Percentiles rank a stretch among this genome's conserved stretches.
These are phyloP conservation scores for Chironomus riparius DNA, from an alignment of 2,888 invertebrate species.

Conservation along the genomic window DNA sequence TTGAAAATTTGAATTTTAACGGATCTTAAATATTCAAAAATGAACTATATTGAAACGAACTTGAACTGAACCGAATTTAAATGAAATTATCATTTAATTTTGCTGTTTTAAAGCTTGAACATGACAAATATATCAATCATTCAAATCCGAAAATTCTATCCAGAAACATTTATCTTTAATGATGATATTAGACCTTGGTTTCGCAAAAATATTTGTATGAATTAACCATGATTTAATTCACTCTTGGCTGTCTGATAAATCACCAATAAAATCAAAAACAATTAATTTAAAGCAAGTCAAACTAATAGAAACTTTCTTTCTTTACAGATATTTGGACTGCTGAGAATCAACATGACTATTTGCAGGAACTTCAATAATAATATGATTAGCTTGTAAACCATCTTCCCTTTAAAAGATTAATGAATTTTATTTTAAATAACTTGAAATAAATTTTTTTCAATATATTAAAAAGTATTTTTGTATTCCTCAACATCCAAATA, in stretches of 20 bases:
- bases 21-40: no score
- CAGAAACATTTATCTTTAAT: no score
- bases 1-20: no score
- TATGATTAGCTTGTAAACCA: not conserved
- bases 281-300: not conserved
- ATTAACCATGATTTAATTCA: slow-evolving; percentile 19
- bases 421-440: not conserved
- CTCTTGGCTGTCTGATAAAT: slow-evolving; percentile 12
- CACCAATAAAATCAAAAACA: not conserved
- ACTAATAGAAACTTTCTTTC: not conserved
- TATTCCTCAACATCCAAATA: not conserved
- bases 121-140: no score
- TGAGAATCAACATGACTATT: not conserved
- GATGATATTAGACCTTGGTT: slow-evolving; percentile 22
- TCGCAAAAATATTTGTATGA: slow-evolving; percentile 21
- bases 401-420: no score
- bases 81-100: no score
- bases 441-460: not conserved
- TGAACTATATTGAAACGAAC: no score
- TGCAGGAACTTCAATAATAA: not conserved
- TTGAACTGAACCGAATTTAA: no score
- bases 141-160: no score
- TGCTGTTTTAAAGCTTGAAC: no score
- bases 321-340: not conserved
- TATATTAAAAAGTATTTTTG: not conserved